phyloP scores from a whole-genome alignment of 2,113 vertebrate genomes.

The Scomber scombrus region DNA sequence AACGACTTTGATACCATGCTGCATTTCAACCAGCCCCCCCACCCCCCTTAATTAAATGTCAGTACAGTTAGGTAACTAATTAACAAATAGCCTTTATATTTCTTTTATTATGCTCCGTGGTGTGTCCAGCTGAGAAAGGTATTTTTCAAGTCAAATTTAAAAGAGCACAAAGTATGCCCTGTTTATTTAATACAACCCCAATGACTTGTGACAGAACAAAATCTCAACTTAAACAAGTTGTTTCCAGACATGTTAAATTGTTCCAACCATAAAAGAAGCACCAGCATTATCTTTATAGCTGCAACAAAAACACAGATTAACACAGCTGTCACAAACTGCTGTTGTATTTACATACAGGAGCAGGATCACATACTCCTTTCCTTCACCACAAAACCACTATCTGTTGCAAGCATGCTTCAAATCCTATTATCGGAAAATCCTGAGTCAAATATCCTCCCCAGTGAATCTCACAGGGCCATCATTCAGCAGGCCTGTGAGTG shows the following conservation, averaged over 20 bases:
- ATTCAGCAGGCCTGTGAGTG: slow-evolving; percentile 57
- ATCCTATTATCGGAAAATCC: slow-evolving; percentile 82
- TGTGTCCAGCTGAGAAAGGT: slow-evolving; percentile 39
- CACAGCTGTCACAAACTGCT: slow-evolving; percentile 41
- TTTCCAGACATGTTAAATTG: background rate
- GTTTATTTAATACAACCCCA: background rate
- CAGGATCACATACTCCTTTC: slow-evolving; percentile 61
- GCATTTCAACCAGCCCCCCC: slow-evolving; percentile 43
- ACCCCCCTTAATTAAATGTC: slow-evolving; percentile 50
- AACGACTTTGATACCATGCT: slow-evolving; percentile 36
- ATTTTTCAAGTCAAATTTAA: slow-evolving; percentile 18
- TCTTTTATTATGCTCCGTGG: slow-evolving; percentile 46
- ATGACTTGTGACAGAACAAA: background rate
- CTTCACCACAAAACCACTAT: slow-evolving; percentile 77
- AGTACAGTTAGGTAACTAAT: slow-evolving; percentile 63
- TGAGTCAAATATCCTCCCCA: slow-evolving; percentile 80
- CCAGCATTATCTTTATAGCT: slow-evolving; percentile 1
- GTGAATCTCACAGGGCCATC: slow-evolving; percentile 76
- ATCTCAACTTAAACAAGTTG: slow-evolving; percentile 27
- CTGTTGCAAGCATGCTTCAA: slow-evolving; percentile 77
- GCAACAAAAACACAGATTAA: slow-evolving; percentile 1
- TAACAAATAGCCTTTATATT: slow-evolving; percentile 55
- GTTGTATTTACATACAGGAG: slow-evolving; percentile 61
- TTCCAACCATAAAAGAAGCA: slow-evolving; percentile 28
- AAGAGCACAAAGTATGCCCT: background rate